Percentiles rank a stretch among this genome's conserved stretches.
These are phyloP conservation scores for Percina caprodes DNA, from an alignment of 2,113 vertebrate species.

Conservation along the genomic window DNA sequence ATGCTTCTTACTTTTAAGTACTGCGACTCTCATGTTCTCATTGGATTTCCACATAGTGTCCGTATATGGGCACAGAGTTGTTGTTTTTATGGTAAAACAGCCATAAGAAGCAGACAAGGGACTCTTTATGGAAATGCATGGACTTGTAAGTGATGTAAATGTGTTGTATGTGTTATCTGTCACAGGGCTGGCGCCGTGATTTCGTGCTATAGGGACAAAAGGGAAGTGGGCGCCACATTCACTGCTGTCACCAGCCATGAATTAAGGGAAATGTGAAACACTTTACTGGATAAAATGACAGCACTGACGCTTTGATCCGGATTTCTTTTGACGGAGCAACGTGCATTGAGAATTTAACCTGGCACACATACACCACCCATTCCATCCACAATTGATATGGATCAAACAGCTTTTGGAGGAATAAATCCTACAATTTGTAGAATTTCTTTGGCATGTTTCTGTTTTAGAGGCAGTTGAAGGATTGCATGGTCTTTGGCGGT, in stretches of 20 bases:
- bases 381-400: too few relatives aligned
- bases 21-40: background rate
- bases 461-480: background rate
- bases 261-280: conserved; percentile 50
- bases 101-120: conserved; percentile 35
- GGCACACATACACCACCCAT: background rate
- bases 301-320: conserved; percentile 30
- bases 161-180: conserved; percentile 61
- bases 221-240: conserved; percentile 53
- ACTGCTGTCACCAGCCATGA: conserved; percentile 53
- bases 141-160: conserved; percentile 51
- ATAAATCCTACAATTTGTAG: background rate
- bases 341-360: conserved; percentile 21
- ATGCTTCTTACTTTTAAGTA: background rate
- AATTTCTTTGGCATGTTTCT: conserved; percentile 17
- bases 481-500: background rate
- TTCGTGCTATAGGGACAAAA: conserved; percentile 34
- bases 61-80: conserved; percentile 15
- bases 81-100: conserved; percentile 19
- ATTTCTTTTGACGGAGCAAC: conserved; percentile 1
- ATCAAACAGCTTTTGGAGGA: background rate
- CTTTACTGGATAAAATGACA: conserved; percentile 45
- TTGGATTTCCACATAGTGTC: conserved; percentile 15
- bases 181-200: conserved; percentile 53
- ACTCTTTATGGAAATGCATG: conserved; percentile 51